These are phyloP conservation scores for Sorex araneus DNA, from an alignment of 2,113 vertebrate species.

Conservation along the genomic window DNA sequence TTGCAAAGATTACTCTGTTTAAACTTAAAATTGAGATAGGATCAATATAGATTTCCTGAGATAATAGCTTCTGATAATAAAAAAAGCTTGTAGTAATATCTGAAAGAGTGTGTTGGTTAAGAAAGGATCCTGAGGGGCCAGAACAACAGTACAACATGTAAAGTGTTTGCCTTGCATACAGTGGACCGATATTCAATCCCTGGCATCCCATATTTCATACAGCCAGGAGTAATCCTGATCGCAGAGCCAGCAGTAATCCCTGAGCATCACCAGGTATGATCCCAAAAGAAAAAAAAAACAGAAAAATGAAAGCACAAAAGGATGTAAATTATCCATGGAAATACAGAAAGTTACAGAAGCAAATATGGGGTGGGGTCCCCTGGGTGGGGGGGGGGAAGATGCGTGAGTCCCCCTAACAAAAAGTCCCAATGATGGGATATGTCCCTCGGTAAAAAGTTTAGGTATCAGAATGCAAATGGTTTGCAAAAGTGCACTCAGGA, in stretches of 20 bases:
- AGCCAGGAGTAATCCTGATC: no score
- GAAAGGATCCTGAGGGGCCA: neutral
- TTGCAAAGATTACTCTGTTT: neutral
- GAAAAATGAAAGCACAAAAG: no score
- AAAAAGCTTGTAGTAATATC: constrained; percentile 23
- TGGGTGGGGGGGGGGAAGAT: neutral
- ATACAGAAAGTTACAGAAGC: neutral
- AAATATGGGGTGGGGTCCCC: neutral
- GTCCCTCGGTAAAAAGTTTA: no score
- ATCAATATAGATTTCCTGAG: neutral
- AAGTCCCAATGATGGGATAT: no score
- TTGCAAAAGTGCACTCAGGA: no score
- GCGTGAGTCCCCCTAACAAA: neutral
- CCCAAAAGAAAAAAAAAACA: no score
- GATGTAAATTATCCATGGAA: neutral
- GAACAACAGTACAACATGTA: neutral
- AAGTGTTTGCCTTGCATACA: no score
- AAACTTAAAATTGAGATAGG: constrained; percentile 62
- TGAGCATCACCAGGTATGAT: no score
- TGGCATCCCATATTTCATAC: no score
- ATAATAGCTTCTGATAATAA: constrained; percentile 41
- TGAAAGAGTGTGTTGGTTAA: constrained; percentile 13
- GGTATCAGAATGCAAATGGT: no score
- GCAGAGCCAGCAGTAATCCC: no score
- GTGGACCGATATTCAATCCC: no score